Percentiles rank a stretch among this genome's conserved stretches.
Conservation (phyloP, 2,888 invertebrate genomes). For the Alitta virens region DNA sequence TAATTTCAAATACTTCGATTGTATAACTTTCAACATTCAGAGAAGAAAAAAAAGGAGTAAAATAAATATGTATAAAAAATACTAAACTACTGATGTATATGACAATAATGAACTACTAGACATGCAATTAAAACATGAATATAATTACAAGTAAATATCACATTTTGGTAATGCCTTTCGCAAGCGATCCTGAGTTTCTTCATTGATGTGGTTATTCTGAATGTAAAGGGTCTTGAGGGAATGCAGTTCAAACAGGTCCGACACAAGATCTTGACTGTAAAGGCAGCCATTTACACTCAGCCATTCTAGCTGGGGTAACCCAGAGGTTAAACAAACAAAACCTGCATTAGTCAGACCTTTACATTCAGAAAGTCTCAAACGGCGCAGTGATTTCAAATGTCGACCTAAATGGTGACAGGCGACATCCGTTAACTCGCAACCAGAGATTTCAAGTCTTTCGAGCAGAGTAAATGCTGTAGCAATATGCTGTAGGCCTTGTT, state of each 20-base stretch:
- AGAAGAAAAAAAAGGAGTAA: too few species aligned
- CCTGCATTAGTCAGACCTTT: slow-evolving; percentile 27
- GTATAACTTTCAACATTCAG: too few species aligned
- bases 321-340: slow-evolving; percentile 27
- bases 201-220: neutral
- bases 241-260: neutral
- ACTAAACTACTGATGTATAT: too few species aligned
- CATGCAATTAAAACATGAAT: too few species aligned
- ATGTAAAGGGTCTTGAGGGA: neutral
- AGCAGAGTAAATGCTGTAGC: neutral
- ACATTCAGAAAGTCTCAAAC: slow-evolving; percentile 31
- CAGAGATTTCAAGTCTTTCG: slow-evolving; percentile 11
- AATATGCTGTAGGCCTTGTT: slow-evolving; percentile 2
- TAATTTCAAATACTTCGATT: too few species aligned
- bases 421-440: slow-evolving; percentile 9
- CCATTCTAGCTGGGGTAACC: slow-evolving; percentile 28
- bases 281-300: slow-evolving; percentile 32
- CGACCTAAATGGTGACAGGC: slow-evolving; percentile 7
- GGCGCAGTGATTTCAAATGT: slow-evolving; percentile 18
- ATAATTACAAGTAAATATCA: neutral
- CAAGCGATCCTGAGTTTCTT: neutral
- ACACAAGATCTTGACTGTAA: neutral
- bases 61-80: too few species aligned
- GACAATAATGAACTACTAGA: too few species aligned
- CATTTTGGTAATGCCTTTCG: neutral